phyloP scores from a whole-genome alignment of 2,113 vertebrate genomes.

The Urocitellus parryii region DNA sequence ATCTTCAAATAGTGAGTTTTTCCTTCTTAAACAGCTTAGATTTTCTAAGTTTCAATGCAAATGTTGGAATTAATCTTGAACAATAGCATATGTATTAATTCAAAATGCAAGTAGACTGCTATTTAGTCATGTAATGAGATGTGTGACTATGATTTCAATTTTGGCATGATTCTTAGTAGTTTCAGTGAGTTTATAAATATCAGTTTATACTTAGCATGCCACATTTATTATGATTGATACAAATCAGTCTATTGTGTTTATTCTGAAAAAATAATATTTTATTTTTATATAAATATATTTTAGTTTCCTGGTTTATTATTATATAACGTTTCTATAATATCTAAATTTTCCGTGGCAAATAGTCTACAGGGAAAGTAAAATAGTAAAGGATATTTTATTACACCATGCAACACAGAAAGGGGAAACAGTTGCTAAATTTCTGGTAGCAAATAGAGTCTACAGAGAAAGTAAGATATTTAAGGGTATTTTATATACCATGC shows the following conservation, averaged over 20 bases:
- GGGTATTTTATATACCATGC: not conserved
- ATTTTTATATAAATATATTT: too few relatives aligned
- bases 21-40: not conserved
- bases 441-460: not conserved
- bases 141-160: not conserved
- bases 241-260: not conserved
- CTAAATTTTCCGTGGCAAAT: not conserved
- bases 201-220: not conserved
- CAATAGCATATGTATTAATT: not conserved
- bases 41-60: not conserved
- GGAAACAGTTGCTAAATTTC: not conserved
- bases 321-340: not conserved
- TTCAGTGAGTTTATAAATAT: slow-evolving; percentile 34
- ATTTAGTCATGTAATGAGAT: not conserved
- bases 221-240: not conserved
- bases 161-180: not conserved
- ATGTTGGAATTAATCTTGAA: not conserved
- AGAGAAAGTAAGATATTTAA: slow-evolving; percentile 10
- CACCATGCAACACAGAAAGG: not conserved
- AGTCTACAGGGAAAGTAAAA: not conserved
- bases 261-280: slow-evolving; percentile 14
- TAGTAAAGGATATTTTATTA: not conserved
- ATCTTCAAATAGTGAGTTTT: not conserved
- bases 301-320: slow-evolving; percentile 14
- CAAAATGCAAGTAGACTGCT: not conserved